Percentiles rank a stretch among this genome's conserved stretches.
Conservation (phyloP, 1,140 invertebrate species). For the Galendromus occidentalis region DNA sequence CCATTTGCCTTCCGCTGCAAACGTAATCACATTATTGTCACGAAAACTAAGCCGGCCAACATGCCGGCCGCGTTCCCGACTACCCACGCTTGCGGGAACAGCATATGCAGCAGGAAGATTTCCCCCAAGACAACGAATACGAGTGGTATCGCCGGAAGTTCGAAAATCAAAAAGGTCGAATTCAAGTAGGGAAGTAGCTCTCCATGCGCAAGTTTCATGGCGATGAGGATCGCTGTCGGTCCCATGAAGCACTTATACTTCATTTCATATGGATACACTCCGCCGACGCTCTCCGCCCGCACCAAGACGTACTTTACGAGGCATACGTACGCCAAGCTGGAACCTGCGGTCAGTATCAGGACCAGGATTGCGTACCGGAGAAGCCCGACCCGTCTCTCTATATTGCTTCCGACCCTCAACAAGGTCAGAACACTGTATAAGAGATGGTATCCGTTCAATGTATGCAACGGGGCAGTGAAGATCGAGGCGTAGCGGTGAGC, state of each 20-base stretch:
- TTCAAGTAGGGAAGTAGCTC: not conserved
- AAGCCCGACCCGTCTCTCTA: not conserved
- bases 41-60: not conserved
- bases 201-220: not conserved
- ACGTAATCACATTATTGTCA: not conserved
- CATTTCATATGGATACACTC: slow-evolving; percentile 7
- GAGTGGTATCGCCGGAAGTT: not conserved
- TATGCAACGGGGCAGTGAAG: not conserved
- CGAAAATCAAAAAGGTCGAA: not conserved
- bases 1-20: too few relatives aligned
- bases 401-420: not conserved
- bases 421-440: not conserved
- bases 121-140: not conserved
- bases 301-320: not conserved
- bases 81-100: slow-evolving; percentile 1
- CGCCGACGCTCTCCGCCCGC: not conserved
- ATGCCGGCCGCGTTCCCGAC: not conserved
- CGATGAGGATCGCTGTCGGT: not conserved
- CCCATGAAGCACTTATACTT: slow-evolving; percentile 9
- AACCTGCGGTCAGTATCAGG: not conserved
- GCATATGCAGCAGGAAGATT: not conserved
- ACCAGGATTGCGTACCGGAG: not conserved
- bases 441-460: not conserved
- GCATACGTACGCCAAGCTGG: not conserved
- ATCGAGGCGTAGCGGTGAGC: not conserved